Base-by-base conservation (phyloP, 2,113 vertebrate species). In the Gnathochromis pfefferi region DNA sequence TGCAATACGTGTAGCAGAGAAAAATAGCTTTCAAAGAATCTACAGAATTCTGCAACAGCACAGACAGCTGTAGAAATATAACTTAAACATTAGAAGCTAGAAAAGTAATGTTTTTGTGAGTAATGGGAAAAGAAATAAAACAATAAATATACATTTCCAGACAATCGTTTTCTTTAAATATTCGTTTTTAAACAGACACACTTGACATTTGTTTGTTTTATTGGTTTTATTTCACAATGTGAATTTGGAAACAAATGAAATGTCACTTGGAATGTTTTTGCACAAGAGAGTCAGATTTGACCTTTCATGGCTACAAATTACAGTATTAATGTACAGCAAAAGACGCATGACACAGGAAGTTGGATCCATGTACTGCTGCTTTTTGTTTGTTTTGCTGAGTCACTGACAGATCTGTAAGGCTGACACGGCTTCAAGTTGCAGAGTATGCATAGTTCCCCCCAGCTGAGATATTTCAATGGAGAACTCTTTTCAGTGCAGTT, bases 181-280 rank as follows among this genome's bases (percentile, higher is more conserved):
- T 63, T 33, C 0, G 4, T 63, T 1, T 82, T 35, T 57, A 38
- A 58, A 84, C 35, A 81, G 21, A 73, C 9, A 54, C 9, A 57
- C 38, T 9, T 78, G 9, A 49, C 31, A 81, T 38, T 38, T 65
- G 31, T n/a, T 65, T 63, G 60, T 38, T 38, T 38, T 65, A 47
- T 35, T 5, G 3, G 6, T 49, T 45, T 81, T 28, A 26, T 70
- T 60, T 68, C 7, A 84, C 70, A 55, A 14, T 35, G n/a, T 40
- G 13, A 60, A 47, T 42, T 60, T 79, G 26, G 33, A 84, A 21
- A 33, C n/a, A 28, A 55, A 35, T 5, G 2, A 23, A 7, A 58
- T 55, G 47, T 45, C 16, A 83, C 21, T 14, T 11, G 73, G 80
- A 89, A 91, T 89, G 82, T 83, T 82, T 40, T 33, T 38, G 60